Evolutionary conservation across 2,113 vertebrate species (phyloP).

Genomic region (Phalacrocorax pelagicus): DNA sequence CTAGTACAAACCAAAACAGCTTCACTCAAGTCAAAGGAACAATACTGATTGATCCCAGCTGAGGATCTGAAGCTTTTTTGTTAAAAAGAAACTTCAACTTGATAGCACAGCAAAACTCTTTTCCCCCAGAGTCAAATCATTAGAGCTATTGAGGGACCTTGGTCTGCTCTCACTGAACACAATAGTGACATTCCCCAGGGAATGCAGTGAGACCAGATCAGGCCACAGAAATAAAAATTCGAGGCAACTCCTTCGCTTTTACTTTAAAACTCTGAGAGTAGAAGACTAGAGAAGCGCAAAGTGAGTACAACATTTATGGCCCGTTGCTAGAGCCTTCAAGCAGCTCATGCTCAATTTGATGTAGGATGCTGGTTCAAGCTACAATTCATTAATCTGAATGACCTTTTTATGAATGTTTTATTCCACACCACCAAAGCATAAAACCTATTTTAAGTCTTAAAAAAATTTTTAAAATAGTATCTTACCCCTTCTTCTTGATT

Average conservation of each 20-base stretch:
- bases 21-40: not conserved
- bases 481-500: conserved; percentile 95
- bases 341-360: not conserved
- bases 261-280: not conserved
- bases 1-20: not conserved
- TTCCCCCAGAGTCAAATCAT: not conserved
- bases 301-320: not conserved
- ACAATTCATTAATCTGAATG: not conserved
- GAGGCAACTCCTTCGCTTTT: not conserved
- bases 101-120: not conserved
- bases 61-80: not conserved
- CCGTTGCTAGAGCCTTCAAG: not conserved
- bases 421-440: not conserved
- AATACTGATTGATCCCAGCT: not conserved
- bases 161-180: not conserved
- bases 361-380: not conserved
- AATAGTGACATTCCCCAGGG: not conserved
- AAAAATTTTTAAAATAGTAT: not conserved
- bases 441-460: not conserved
- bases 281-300: not conserved
- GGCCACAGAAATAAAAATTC: not conserved
- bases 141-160: not conserved
- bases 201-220: not conserved
- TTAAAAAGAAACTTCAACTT: not conserved
- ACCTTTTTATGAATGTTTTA: not conserved